Percentiles rank a stretch among this genome's conserved stretches.
These are phyloP conservation scores for Danio aesculapii DNA, from an alignment of 2,797 vertebrate species.

Conservation along the genomic window DNA sequence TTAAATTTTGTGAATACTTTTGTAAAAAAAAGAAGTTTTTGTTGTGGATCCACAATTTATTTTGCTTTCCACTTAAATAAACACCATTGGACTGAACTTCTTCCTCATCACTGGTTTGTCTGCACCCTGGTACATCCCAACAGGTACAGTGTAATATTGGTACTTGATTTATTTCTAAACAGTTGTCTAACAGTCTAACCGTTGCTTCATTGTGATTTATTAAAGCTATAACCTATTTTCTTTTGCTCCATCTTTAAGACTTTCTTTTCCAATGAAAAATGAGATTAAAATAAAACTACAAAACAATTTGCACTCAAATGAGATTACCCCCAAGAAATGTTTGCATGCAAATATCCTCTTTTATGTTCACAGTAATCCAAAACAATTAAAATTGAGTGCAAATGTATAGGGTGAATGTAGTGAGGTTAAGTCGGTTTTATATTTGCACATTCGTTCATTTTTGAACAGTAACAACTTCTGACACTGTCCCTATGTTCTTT, in stretches of 20 bases:
- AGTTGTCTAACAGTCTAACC: too few species aligned
- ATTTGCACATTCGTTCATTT: too few species aligned
- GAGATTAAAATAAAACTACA: neutral
- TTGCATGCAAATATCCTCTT: neutral
- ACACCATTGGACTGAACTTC: too few species aligned
- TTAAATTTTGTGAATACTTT: too few species aligned
- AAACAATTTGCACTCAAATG: neutral
- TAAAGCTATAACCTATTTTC: neutral
- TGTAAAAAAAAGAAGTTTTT: too few species aligned
- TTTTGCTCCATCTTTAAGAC: neutral
- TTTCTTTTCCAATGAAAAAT: neutral
- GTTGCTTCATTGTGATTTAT: neutral
- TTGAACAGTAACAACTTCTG: too few species aligned
- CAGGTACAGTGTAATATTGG: neutral
- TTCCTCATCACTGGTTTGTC: too few species aligned
- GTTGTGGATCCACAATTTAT: too few species aligned
- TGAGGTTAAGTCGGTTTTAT: neutral
- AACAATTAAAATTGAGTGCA: neutral
- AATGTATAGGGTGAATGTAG: neutral
- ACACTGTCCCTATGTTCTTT: too few species aligned
- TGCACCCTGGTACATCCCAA: too few species aligned
- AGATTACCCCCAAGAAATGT: neutral
- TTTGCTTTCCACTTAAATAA: too few species aligned
- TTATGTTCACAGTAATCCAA: neutral
- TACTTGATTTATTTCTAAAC: neutral